phyloP scores from a whole-genome alignment of 2,797 vertebrate genomes.

The Phataginus tricuspis region DNA sequence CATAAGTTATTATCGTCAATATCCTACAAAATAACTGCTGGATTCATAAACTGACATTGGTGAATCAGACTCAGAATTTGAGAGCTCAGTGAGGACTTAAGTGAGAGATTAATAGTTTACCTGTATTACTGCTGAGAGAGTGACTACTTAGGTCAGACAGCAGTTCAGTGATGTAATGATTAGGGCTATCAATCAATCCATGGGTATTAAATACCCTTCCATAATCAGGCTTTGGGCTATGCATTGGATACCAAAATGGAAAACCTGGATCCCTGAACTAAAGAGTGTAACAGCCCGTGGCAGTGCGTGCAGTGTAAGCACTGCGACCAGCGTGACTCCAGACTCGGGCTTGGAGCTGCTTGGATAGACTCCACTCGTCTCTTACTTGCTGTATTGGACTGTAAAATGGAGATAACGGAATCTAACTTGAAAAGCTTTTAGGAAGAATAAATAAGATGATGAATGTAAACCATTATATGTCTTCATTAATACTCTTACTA shows the following conservation, averaged over 20 bases:
- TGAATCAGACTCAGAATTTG: not conserved
- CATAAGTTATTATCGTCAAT: not conserved
- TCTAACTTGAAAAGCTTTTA: not conserved
- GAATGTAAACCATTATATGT: not conserved
- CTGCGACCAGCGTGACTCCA: not conserved
- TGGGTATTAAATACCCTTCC: not conserved
- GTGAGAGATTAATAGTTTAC: not conserved
- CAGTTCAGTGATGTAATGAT: not conserved
- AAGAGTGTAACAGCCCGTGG: not conserved
- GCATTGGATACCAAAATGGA: not conserved
- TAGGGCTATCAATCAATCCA: not conserved
- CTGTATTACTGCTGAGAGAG: not conserved
- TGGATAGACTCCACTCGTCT: not conserved
- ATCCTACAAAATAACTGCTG: not conserved
- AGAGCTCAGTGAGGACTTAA: not conserved
- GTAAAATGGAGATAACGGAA: not conserved
- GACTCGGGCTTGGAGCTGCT: not conserved
- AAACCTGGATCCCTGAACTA: not conserved
- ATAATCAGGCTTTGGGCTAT: not conserved
- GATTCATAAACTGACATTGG: not conserved
- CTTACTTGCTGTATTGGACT: not conserved
- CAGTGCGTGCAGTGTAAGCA: not conserved
- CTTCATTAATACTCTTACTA: not conserved
- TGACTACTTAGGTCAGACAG: not conserved
- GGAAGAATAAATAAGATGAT: not conserved